Conservation (phyloP, 2,888 invertebrate genomes). For the Eulithis prunata region DNA sequence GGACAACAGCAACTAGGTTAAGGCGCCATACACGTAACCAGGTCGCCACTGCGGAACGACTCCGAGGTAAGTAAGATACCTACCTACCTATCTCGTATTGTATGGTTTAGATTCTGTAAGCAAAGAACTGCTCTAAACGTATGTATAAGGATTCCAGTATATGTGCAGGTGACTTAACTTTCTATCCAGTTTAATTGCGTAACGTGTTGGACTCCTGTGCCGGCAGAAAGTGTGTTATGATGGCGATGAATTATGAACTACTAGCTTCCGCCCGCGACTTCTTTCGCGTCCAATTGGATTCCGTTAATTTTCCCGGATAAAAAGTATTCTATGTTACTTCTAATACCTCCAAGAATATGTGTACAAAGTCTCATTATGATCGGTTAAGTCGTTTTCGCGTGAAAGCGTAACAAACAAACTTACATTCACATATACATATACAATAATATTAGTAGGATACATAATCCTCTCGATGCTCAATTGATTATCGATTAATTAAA, state of each 20-base stretch:
- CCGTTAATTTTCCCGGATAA: too few species aligned
- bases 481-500: too few species aligned
- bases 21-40: conserved; percentile 63
- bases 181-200: conserved; percentile 32
- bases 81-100: conserved; percentile 41
- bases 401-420: too few species aligned
- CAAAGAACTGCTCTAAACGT: conserved; percentile 55
- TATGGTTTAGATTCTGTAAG: conserved; percentile 47
- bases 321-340: too few species aligned
- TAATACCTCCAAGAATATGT: too few species aligned
- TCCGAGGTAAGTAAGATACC: conserved; percentile 71
- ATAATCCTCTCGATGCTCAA: not conserved
- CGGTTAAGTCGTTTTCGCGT: too few species aligned
- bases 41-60: conserved; percentile 66
- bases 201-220: conserved; percentile 13
- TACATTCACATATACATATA: too few species aligned
- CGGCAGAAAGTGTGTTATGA: conserved; percentile 1
- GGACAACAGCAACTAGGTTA: conserved; percentile 69
- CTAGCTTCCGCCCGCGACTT: too few species aligned
- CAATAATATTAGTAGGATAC: too few species aligned
- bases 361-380: too few species aligned
- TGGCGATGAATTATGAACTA: conserved; percentile 17
- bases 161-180: conserved; percentile 44
- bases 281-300: too few species aligned
- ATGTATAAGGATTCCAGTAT: conserved; percentile 56